Percentiles rank a stretch among this genome's conserved stretches.
phyloP scores from a whole-genome alignment of 2,888 invertebrate genomes.

The Archaeoteleia sp. region DNA sequence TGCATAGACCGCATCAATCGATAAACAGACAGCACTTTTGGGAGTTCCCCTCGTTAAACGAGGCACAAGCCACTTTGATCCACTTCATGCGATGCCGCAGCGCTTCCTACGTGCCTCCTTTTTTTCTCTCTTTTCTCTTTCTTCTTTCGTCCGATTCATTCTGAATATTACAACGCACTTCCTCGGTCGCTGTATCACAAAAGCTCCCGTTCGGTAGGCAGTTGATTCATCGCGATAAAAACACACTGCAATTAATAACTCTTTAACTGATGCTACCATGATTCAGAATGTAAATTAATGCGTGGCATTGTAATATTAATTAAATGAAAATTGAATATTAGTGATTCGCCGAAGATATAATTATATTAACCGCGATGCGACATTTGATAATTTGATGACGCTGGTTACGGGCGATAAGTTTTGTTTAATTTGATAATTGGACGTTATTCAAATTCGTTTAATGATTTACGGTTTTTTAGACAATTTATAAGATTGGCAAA shows the following conservation, averaged over 20 bases:
- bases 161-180: constrained; percentile 37
- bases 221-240: constrained; percentile 16
- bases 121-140: constrained; percentile 24
- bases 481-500: background rate
- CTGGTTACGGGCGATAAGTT: no score
- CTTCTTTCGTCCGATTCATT: constrained; percentile 24
- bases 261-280: constrained; percentile 9
- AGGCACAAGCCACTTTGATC: constrained; percentile 52
- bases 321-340: constrained; percentile 42
- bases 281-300: constrained; percentile 26
- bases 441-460: no score
- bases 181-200: constrained; percentile 15
- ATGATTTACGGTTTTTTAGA: no score
- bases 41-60: constrained; percentile 52
- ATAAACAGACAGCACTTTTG: constrained; percentile 53
- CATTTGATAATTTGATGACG: no score
- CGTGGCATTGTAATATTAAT: constrained; percentile 33
- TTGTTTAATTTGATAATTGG: no score
- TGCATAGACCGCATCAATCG: constrained; percentile 50
- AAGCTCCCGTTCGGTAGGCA: constrained; percentile 9
- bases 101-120: constrained; percentile 17
- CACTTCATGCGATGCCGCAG: constrained; percentile 31
- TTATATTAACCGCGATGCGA: constrained; percentile 5
- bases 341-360: constrained; percentile 17
- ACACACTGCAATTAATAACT: constrained; percentile 25